phyloP scores from a whole-genome alignment of 2,888 invertebrate species.

The Polylopha cassiicola region DNA sequence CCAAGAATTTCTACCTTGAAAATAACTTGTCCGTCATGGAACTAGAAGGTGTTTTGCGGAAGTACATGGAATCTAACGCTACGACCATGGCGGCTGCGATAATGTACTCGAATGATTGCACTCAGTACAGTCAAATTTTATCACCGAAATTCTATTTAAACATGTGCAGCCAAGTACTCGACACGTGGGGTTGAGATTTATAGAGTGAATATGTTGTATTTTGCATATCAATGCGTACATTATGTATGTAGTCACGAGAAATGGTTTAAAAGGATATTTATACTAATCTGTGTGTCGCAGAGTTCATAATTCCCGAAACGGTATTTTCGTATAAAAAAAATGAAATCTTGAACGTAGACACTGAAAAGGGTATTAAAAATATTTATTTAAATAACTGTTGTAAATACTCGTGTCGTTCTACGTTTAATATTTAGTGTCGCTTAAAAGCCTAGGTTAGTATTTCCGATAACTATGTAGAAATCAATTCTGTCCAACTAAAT shows the following conservation, averaged over 20 bases:
- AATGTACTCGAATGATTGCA: conserved; percentile 66
- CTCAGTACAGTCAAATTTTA: conserved; percentile 63
- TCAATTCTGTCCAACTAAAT: conserved; percentile 3
- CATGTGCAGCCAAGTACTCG: conserved; percentile 66
- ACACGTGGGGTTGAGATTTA: conserved; percentile 59
- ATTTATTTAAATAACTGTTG: too few species aligned
- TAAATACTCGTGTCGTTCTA: too few species aligned
- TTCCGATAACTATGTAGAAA: conserved; percentile 5
- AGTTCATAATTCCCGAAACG: too few species aligned
- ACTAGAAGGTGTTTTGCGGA: conserved; percentile 74
- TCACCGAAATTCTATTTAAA: conserved; percentile 68
- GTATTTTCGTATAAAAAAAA: too few species aligned
- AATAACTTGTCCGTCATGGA: conserved; percentile 61
- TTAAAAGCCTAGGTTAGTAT: not conserved
- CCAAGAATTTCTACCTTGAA: conserved; percentile 60
- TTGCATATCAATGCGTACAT: too few species aligned
- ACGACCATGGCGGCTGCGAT: conserved; percentile 67
- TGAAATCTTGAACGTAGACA: too few species aligned
- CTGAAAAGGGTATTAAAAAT: too few species aligned
- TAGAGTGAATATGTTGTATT: conserved; percentile 9
- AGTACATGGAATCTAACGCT: conserved; percentile 71
- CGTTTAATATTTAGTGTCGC: too few species aligned
- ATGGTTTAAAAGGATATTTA: too few species aligned
- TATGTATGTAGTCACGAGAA: too few species aligned
- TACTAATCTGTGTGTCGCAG: too few species aligned